phyloP scores from a whole-genome alignment of 2,888 invertebrate genomes.

The Xiphydria camelus region DNA sequence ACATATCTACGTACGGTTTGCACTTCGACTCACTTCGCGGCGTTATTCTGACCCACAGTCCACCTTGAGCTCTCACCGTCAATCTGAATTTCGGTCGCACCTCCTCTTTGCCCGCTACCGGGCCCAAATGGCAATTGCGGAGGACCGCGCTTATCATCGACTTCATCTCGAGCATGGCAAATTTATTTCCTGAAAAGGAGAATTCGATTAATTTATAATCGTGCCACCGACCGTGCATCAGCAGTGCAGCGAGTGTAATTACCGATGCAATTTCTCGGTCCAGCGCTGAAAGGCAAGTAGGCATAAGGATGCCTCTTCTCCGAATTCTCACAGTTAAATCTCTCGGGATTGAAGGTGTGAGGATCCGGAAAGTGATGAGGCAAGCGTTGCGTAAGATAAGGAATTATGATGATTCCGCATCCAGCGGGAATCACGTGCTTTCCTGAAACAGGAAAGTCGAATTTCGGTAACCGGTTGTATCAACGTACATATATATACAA shows the following conservation, averaged over 20 bases:
- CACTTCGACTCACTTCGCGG: constrained; percentile 35
- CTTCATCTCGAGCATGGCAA: constrained; percentile 69
- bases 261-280: constrained; percentile 64
- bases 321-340: constrained; percentile 61
- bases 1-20: not conserved
- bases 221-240: too few species aligned
- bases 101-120: constrained; percentile 59
- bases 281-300: constrained; percentile 65
- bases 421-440: constrained; percentile 61
- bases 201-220: not conserved
- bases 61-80: constrained; percentile 64
- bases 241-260: constrained; percentile 21
- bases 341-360: constrained; percentile 62
- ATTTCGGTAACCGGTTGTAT: not conserved
- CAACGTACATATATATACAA: constrained; percentile 1
- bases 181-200: constrained; percentile 64
- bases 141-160: constrained; percentile 63
- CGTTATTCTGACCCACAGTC: constrained; percentile 62
- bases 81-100: constrained; percentile 59
- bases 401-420: constrained; percentile 61
- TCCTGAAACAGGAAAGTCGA: constrained; percentile 37
- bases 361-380: constrained; percentile 63
- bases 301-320: constrained; percentile 63
- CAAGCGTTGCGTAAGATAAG: constrained; percentile 64
- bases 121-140: constrained; percentile 59